Evolutionary conservation across 2,888 invertebrate genomes (phyloP).

Genomic region (Dryobota labecula): DNA sequence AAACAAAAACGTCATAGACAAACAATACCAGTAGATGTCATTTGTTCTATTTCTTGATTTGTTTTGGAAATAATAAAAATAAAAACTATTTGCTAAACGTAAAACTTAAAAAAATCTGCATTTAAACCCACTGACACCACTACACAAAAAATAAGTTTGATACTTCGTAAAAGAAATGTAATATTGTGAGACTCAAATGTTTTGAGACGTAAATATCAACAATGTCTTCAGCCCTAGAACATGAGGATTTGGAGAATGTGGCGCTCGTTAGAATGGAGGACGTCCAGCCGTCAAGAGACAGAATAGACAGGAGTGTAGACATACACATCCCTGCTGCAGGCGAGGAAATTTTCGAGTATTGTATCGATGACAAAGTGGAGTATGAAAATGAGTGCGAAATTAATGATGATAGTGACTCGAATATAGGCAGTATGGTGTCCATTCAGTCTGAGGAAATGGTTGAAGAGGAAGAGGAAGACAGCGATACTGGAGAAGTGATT

Average conservation of each 20-base stretch:
- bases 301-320: conserved; percentile 69
- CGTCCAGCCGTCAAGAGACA: conserved; percentile 80
- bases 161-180: conserved; percentile 22
- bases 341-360: conserved; percentile 72
- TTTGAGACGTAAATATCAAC: conserved; percentile 58
- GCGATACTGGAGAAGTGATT: conserved; percentile 71
- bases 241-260: conserved; percentile 83
- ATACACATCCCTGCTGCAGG: conserved; percentile 45
- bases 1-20: conserved; percentile 35
- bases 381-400: conserved; percentile 75
- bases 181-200: conserved; percentile 59
- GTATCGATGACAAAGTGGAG: conserved; percentile 71
- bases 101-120: background rate
- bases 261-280: conserved; percentile 85
- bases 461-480: conserved; percentile 66
- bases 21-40: conserved; percentile 52
- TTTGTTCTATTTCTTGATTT: conserved; percentile 47
- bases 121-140: too few relatives aligned
- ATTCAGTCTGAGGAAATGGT: conserved; percentile 78
- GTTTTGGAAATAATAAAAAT: conserved; percentile 42
- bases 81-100: background rate
- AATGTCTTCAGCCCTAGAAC: conserved; percentile 82
- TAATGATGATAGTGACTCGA: conserved; percentile 80
- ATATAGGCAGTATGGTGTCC: conserved; percentile 84
- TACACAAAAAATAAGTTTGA: background rate